Evolutionary conservation across 2,888 invertebrate species (phyloP), one percentile per base, ranked within the genome.

Genomic region (Tetragonula carbonaria): DNA sequence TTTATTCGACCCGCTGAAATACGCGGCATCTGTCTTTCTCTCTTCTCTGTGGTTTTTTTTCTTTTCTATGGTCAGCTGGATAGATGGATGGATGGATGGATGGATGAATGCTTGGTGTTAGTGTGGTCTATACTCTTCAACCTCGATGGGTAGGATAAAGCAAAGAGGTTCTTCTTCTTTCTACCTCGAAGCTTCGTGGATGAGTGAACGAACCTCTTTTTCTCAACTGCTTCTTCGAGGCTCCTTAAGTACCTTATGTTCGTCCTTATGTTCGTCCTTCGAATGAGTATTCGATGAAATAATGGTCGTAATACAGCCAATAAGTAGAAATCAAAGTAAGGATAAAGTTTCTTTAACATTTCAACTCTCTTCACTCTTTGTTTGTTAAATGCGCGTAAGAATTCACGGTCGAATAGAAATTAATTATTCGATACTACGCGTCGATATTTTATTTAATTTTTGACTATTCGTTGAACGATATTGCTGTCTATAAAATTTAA

Each of bases 1-100:
- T 88, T 86, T 86, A 82, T 80, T 86, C 86, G 88, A 78, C 66
- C 62, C 82, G 71, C 23, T 71, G 79, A 74, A 45, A 45, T 1
- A 45, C 45, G 8, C 45, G 67, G 55, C 57, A 45, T 71, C 51
- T 16, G 23, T 63, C n/a, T 5, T 33, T 33, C 3, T 33, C 33
- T 23, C 72, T 28, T 65, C 21, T 13, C 33, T 21, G 4, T 13
- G 33, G 0, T 28, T 66, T 33, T 33, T 33, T 33, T 33, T 33
- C 3, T 33, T 33, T 53, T 62, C 50, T 18, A 53, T 21, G 53
- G 68, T n/a, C 51, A 62, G 70, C 38, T 73, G 68, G 71, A 76
- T 72, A 62, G 75, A 80, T 74, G 76, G 75, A 79, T 78, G 78
- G 71, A 68, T 74, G 71, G 70, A 23, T 28, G 28, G 28, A 78